Conservation (phyloP, 2,888 invertebrate species). For the Papilio protenor region DNA sequence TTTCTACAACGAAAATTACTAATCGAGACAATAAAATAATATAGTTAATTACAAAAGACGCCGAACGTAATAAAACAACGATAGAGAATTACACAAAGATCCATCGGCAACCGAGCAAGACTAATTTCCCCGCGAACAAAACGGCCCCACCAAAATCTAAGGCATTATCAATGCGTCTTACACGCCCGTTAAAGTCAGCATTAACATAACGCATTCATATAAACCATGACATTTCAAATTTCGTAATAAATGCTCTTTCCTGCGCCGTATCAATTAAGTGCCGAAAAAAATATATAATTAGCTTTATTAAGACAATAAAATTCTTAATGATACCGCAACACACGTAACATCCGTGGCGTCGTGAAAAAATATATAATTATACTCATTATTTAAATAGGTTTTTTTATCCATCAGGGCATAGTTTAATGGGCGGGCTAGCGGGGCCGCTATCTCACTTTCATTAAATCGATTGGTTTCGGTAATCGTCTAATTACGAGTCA, state of each 20-base stretch:
- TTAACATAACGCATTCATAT: slow-evolving; percentile 83
- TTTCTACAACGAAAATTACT: slow-evolving; percentile 63
- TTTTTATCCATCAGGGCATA: slow-evolving; percentile 77
- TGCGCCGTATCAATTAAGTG: slow-evolving; percentile 81
- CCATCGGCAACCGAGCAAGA: slow-evolving; percentile 74
- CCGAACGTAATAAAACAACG: slow-evolving; percentile 56
- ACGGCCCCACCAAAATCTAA: slow-evolving; percentile 70
- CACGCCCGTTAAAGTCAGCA: slow-evolving; percentile 76
- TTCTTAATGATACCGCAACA: slow-evolving; percentile 83
- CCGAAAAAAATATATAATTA: slow-evolving; percentile 84
- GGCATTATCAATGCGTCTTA: slow-evolving; percentile 73
- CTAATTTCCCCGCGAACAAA: slow-evolving; percentile 81
- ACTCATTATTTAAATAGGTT: slow-evolving; percentile 84
- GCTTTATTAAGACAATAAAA: slow-evolving; percentile 84
- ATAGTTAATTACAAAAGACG: slow-evolving; percentile 51
- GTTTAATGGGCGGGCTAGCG: slow-evolving; percentile 77
- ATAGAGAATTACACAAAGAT: slow-evolving; percentile 70
- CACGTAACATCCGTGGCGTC: slow-evolving; percentile 80
- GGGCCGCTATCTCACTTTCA: slow-evolving; percentile 80
- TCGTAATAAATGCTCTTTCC: slow-evolving; percentile 82
- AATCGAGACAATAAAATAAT: slow-evolving; percentile 62
- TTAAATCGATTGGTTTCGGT: slow-evolving; percentile 84
- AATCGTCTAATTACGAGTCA: slow-evolving; percentile 82
- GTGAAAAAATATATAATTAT: slow-evolving; percentile 84
- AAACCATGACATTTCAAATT: slow-evolving; percentile 84